Evolutionary conservation across 2,888 invertebrate species (phyloP), one percentile per base, ranked within the genome.

Genomic region (Caenorhabditis angaria): DNA sequence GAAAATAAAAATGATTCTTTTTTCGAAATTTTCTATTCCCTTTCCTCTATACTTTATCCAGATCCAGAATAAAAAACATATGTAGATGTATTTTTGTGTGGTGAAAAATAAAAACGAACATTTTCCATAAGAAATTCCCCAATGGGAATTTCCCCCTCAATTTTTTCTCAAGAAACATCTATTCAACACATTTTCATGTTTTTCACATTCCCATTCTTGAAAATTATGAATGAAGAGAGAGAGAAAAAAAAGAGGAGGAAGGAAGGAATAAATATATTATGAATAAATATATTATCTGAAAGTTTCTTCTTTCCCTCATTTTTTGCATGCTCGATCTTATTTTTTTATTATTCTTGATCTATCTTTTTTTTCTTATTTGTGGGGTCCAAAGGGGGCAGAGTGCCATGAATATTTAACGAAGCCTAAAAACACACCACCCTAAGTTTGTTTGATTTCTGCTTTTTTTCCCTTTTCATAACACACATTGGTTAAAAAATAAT

Each of bases 341-440:
- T 41, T 41, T 41, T n/a, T 41, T 41, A 12, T 41, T 41, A 41
- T 41, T 41, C 14, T 41, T 41, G 41, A 41, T 41, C 41, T 41
- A 41, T 41, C 41, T 41, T 41, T 41, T 41, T 12, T 41, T 41
- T n/a, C n/a, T n/a, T 18, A 41, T 41, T 41, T 41, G 10, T 18
- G 41, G 14, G 41, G 41, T 41, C 41, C n/a, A n/a, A n/a, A n/a
- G n/a, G n/a, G 41, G 41, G 14, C 18, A 18, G 69, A 70, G 64
- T 64, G 61, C 69, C 64, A 70, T 70, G 69, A 70, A 70, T 70
- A 65, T 70, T 70, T 70, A 65, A 70, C 61, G 58, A 70, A 65
- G 57, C 65, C 41, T 53, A 32, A 57, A 57, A 61, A 57, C 41
- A 41, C 41, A 41, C 41, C 41, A 12, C 18, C 41, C 10, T 41